Percentiles rank a stretch among this genome's conserved stretches.
Evolutionary conservation across 2,888 invertebrate genomes (phyloP).

Genomic region (Prosopocoilus inquinatus): DNA sequence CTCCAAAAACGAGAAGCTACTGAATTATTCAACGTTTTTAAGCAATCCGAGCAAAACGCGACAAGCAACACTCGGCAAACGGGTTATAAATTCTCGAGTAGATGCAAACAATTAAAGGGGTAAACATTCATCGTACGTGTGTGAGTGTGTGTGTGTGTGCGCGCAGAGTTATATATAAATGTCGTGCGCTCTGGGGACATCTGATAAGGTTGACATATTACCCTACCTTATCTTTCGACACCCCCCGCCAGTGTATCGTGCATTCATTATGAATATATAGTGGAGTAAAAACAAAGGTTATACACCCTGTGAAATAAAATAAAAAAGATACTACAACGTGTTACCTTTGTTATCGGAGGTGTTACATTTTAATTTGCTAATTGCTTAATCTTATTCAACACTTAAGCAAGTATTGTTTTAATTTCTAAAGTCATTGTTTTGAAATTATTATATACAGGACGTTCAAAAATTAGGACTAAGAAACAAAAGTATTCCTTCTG

Average conservation of each 20-base stretch:
- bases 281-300: background rate
- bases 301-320: background rate
- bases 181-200: constrained; percentile 3
- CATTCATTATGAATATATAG: constrained; percentile 2
- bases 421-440: too few species aligned
- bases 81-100: too few species aligned
- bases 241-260: background rate
- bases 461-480: too few species aligned
- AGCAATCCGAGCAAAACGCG: too few species aligned
- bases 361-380: background rate
- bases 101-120: too few species aligned
- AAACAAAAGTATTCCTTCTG: too few species aligned
- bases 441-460: too few species aligned
- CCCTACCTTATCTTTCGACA: constrained; percentile 4
- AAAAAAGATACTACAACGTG: background rate
- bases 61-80: too few species aligned
- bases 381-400: background rate
- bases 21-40: too few species aligned
- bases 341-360: background rate
- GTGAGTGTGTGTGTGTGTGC: background rate
- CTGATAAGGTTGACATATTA: constrained; percentile 4
- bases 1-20: too few species aligned
- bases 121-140: background rate
- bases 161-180: constrained; percentile 1
- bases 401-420: too few species aligned